Evolutionary conservation across 2,113 vertebrate genomes (phyloP).

Genomic region (Halcyon senegalensis): DNA sequence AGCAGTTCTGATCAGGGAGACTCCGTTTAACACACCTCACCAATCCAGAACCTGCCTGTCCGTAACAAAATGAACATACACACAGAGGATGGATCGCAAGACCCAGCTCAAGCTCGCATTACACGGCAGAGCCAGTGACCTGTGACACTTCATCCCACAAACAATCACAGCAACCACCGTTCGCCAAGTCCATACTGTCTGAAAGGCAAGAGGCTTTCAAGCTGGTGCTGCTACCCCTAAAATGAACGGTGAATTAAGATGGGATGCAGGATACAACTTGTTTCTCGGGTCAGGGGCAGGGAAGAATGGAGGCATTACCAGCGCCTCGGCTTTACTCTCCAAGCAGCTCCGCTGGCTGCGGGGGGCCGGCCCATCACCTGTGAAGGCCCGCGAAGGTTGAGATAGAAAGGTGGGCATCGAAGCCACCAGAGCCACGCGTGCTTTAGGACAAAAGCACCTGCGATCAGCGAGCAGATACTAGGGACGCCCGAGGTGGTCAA

Average conservation of each 20-base stretch:
- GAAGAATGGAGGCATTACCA: neutral
- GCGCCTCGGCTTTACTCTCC: neutral
- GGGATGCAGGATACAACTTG: neutral
- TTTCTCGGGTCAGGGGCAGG: neutral
- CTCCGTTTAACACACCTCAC: neutral
- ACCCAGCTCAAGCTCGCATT: neutral
- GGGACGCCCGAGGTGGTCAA: neutral
- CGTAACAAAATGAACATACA: neutral
- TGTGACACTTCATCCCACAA: neutral
- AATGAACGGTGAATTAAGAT: neutral
- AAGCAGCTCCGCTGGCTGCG: neutral
- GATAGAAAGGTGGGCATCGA: neutral
- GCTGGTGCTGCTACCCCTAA: neutral
- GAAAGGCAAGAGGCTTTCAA: neutral
- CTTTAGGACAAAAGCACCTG: neutral
- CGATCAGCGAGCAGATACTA: neutral
- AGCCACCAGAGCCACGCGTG: neutral
- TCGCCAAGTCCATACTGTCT: neutral
- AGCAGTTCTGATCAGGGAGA: neutral
- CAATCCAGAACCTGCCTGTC: neutral
- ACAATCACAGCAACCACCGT: neutral
- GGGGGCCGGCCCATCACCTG: neutral
- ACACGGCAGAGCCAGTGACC: neutral
- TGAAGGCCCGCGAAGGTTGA: neutral
- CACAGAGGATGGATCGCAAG: accelerated